Evolutionary conservation across 2,888 invertebrate genomes (phyloP), one percentile per base, ranked within the genome.

Genomic region (Netelia virgata): DNA sequence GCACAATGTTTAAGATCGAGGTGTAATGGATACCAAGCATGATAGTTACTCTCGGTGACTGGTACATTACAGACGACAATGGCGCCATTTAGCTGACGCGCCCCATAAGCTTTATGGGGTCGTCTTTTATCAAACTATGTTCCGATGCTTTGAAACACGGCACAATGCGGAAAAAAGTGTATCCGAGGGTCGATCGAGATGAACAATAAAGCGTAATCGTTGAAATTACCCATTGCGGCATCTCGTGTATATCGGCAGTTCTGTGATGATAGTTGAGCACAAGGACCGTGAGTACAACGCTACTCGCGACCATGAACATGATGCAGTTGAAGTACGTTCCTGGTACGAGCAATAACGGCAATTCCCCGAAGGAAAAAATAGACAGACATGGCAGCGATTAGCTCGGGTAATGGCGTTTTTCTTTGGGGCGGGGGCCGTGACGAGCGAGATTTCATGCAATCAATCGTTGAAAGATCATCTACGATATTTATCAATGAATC

Each of bases 321-420:
- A 99, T 99, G 96, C 98, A 98, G 95, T 99, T 99, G 96, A 99
- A 99, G 95, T 99, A 99, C 91, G 99, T 98, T 94, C 99, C 99
- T 98, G 95, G 90, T 94, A 86, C 90, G 91, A 90, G 90, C 89
- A 90, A 89, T 90, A 89, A 83, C 85, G 85, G 85, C 64, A 50
- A 78, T 82, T 84, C 74, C 82, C 84, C 78, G 78, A 55, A 64
- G 75, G 77, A 73, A 63, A 83, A 36, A 53, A 82, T 53, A 89
- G 87, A 88, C 78, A 86, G 89, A 90, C 84, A 91, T 88, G 91
- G 84, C 83, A 87, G 91, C 89, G 91, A 93, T 93, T 93, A 93
- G 92, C 90, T 88, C 87, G 88, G 87, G 91, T 86, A 90, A 88
- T 89, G 82, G 85, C 23, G 76, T 41, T 82, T 47, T 64, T 55